Conservation (phyloP, 53 echinoderm and acorn worm genomes). For the Arbacia lixula region DNA sequence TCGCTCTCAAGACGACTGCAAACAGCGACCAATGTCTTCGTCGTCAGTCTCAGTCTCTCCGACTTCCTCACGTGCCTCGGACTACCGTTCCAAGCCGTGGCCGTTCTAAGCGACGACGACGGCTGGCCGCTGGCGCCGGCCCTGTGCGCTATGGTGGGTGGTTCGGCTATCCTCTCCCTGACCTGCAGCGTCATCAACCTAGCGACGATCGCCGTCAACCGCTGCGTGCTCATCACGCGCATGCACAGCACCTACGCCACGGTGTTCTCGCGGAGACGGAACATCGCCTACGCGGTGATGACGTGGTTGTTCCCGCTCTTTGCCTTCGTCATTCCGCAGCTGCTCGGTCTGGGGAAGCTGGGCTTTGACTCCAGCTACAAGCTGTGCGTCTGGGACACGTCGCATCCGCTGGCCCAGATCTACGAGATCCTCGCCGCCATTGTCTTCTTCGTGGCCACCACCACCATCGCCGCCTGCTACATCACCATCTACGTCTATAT, state of each 20-base stretch:
- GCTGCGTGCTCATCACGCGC: conserved; percentile 29
- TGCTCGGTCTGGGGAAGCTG: conserved; percentile 9
- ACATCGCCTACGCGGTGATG: background rate
- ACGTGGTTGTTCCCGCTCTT: conserved; percentile 30
- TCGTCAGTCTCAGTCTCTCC: conserved; percentile 27
- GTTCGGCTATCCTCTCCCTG: background rate
- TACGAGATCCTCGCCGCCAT: conserved; percentile 25
- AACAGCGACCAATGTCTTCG: conserved; percentile 19
- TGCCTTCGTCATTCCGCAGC: conserved; percentile 28
- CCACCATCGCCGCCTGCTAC: background rate
- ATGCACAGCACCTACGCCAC: conserved; percentile 8
- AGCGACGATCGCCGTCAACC: conserved; percentile 13
- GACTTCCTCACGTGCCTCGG: conserved; percentile 25
- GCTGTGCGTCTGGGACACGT: conserved; percentile 45
- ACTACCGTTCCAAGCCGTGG: conserved; percentile 35
- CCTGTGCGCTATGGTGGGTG: conserved; percentile 28
- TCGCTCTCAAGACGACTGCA: conserved; percentile 35
- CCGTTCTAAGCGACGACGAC: background rate
- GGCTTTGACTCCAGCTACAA: conserved; percentile 9
- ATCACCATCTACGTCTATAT: conserved; percentile 11
- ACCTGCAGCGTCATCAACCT: conserved; percentile 24
- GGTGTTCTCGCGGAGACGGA: conserved; percentile 10
- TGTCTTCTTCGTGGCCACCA: conserved; percentile 12
- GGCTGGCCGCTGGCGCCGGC: conserved; percentile 25
- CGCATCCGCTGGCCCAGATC: conserved; percentile 5